Conservation (phyloP, 2,113 vertebrate genomes). For the Todiramphus chloris region DNA sequence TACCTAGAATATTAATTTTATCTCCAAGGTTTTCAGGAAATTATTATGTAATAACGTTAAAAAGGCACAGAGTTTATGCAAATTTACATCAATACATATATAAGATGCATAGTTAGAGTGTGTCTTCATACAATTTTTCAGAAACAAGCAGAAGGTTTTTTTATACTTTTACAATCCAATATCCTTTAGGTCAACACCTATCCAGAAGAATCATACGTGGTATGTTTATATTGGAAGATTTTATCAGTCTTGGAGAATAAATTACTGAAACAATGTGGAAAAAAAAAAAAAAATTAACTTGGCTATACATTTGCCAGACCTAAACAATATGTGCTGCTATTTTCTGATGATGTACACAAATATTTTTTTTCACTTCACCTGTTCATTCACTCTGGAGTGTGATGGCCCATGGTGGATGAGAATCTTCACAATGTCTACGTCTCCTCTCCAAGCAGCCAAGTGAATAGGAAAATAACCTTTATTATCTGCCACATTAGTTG, state of each 20-base stretch:
- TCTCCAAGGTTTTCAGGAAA: background rate
- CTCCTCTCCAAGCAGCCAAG: slow-evolving; percentile 96
- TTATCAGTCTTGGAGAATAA: background rate
- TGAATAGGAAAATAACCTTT: slow-evolving; percentile 98
- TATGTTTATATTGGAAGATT: background rate
- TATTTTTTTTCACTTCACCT: slow-evolving; percentile 77
- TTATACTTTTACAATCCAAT: background rate
- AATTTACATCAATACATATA: background rate
- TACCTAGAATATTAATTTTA: background rate
- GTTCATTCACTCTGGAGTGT: slow-evolving; percentile 93
- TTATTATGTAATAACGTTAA: background rate
- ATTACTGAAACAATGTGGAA: background rate
- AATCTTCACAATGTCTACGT: slow-evolving; percentile 96
- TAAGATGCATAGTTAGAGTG: background rate
- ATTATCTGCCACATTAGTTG: slow-evolving; percentile 92
- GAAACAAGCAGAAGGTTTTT: background rate
- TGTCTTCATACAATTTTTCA: background rate
- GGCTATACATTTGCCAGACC: background rate
- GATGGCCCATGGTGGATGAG: slow-evolving; percentile 93
- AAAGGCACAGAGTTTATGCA: background rate
- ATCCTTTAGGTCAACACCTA: background rate
- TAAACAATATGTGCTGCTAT: background rate
- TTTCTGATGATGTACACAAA: slow-evolving; percentile 7
- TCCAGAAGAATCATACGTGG: background rate
- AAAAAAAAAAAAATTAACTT: background rate